Conservation (phyloP, 2,888 invertebrate species). For the Chalcis sispes region DNA sequence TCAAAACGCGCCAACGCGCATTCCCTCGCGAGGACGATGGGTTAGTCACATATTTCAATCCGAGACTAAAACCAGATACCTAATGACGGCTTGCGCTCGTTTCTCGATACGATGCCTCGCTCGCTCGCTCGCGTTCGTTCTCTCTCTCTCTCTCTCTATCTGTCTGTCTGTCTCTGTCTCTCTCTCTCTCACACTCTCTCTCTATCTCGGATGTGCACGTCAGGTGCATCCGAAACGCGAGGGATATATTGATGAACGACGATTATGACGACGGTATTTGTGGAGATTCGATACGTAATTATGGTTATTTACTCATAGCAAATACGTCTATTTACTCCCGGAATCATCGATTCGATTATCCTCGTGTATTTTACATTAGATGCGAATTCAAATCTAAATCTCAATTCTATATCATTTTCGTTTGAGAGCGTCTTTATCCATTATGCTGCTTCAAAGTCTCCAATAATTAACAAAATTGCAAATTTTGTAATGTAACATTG, state of each 20-base stretch:
- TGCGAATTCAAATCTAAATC: constrained; percentile 34
- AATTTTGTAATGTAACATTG: no score
- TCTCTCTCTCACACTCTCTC: neutral
- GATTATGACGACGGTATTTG: constrained; percentile 56
- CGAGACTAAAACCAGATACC: constrained; percentile 45
- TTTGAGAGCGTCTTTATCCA: neutral
- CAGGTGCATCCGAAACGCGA: neutral
- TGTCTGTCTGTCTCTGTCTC: no score
- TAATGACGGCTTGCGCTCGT: constrained; percentile 38
- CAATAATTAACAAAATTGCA: no score
- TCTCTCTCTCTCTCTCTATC: no score
- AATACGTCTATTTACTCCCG: constrained; percentile 43
- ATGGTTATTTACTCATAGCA: constrained; percentile 47
- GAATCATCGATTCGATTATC: constrained; percentile 45
- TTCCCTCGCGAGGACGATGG: constrained; percentile 27
- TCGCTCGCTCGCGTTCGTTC: neutral
- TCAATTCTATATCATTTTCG: neutral
- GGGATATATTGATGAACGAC: constrained; percentile 55
- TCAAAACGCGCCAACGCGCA: constrained; percentile 40
- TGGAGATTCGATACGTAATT: constrained; percentile 51
- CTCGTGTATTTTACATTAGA: constrained; percentile 48
- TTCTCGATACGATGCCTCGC: constrained; percentile 8
- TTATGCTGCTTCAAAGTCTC: no score
- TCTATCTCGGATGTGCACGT: neutral
- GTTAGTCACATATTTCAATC: constrained; percentile 52